These are phyloP conservation scores for Brachionus paranguensis DNA, from an alignment of 1,140 invertebrate species.

Conservation along the genomic window DNA sequence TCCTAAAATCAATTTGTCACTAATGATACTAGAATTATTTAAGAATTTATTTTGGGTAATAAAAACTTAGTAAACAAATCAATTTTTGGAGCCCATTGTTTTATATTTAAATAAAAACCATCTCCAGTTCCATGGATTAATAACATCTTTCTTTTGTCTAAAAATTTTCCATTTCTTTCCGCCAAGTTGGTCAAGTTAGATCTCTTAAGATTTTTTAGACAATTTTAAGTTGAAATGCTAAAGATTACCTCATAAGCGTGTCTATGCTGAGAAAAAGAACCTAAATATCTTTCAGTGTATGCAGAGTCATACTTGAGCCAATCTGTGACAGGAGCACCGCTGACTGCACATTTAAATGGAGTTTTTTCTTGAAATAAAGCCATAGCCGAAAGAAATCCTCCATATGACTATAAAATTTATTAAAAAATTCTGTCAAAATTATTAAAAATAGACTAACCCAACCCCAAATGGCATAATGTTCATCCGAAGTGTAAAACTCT, in stretches of 20 bases:
- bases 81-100: neutral
- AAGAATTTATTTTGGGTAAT: neutral
- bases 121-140: constrained; percentile 37
- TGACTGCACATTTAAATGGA: constrained; percentile 31
- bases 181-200: constrained; percentile 12
- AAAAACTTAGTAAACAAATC: neutral
- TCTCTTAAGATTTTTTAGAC: neutral
- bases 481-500: neutral
- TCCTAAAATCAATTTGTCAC: neutral
- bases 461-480: constrained; percentile 30
- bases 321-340: constrained; percentile 22
- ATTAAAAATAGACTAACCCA: neutral
- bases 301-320: constrained; percentile 36
- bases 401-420: constrained; percentile 25
- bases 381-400: neutral
- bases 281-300: constrained; percentile 25
- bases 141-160: constrained; percentile 5
- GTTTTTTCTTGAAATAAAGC: constrained; percentile 23
- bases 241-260: constrained; percentile 22
- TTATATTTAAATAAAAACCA: neutral
- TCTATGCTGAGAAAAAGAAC: neutral
- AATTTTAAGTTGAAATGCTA: neutral
- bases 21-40: neutral
- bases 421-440: neutral
- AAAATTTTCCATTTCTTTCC: neutral